These are phyloP conservation scores for Melanotaenia trifasciata DNA, from an alignment of 2,797 vertebrate species.

Conservation along the genomic window DNA sequence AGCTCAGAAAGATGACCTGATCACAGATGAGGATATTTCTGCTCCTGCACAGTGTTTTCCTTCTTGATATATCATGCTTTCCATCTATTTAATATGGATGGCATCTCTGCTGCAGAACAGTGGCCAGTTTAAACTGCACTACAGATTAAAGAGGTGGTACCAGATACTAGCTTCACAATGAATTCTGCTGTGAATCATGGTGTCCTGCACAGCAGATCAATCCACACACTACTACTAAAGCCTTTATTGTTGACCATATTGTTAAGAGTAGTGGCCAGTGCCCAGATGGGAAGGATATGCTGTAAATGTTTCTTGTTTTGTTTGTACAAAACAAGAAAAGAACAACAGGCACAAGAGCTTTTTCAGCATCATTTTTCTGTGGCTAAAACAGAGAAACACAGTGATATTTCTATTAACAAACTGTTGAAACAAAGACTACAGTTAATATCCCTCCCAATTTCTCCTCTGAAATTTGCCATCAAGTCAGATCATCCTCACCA, in stretches of 20 bases:
- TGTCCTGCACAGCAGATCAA: conserved; percentile 5
- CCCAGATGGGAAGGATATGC: background rate
- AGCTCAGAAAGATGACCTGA: background rate
- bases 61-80: background rate
- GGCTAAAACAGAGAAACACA: background rate
- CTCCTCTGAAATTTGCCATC: conserved; percentile 21
- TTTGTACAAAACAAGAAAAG: background rate
- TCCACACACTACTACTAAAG: background rate
- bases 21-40: background rate
- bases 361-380: background rate
- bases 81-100: conserved; percentile 16
- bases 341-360: background rate
- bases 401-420: conserved; percentile 17
- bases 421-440: background rate
- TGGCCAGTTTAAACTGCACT: conserved; percentile 26
- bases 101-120: conserved; percentile 23
- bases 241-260: background rate
- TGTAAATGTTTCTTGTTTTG: background rate
- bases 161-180: conserved; percentile 13
- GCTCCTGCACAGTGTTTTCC: background rate
- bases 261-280: background rate
- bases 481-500: conserved; percentile 13
- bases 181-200: background rate
- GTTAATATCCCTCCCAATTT: background rate
- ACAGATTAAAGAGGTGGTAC: background rate